Percentiles rank a stretch among this genome's conserved stretches.
phyloP scores from a whole-genome alignment of 2,888 invertebrate genomes.

The Cryptosula pallasiana region DNA sequence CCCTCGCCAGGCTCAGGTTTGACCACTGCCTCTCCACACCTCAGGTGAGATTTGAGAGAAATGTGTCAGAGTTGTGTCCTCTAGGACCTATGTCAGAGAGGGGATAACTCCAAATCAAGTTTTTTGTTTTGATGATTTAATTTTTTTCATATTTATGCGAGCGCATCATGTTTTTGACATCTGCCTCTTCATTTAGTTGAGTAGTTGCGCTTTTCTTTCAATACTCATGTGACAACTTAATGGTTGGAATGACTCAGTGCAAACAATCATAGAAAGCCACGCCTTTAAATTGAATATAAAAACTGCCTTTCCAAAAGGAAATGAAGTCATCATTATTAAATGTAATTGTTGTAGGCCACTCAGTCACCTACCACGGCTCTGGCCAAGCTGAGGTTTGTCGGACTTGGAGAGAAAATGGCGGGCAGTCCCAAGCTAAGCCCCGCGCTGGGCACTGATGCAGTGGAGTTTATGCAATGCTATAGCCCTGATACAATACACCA shows the following conservation, averaged over 20 bases:
- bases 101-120: too few relatives aligned
- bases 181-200: too few relatives aligned
- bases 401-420: slow-evolving; percentile 25
- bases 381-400: slow-evolving; percentile 20
- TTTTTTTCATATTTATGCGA: too few relatives aligned
- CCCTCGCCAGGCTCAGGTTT: slow-evolving; percentile 52
- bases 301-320: too few relatives aligned
- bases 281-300: too few relatives aligned
- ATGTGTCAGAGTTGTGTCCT: too few relatives aligned
- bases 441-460: slow-evolving; percentile 39
- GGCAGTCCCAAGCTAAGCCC: slow-evolving; percentile 39
- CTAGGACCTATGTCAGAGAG: too few relatives aligned
- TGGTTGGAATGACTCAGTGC: not conserved
- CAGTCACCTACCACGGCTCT: not conserved
- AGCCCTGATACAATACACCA: slow-evolving; percentile 19
- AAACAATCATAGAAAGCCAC: not conserved
- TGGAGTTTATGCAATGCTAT: slow-evolving; percentile 5
- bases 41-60: too few relatives aligned
- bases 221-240: not conserved
- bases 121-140: too few relatives aligned
- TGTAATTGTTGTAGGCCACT: not conserved
- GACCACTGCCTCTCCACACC: slow-evolving; percentile 24
- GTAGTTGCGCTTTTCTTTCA: too few relatives aligned
- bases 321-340: too few relatives aligned
- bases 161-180: too few relatives aligned